Evolutionary conservation across 1,140 invertebrate genomes (phyloP).

Genomic region (Drosophila kikkawai): DNA sequence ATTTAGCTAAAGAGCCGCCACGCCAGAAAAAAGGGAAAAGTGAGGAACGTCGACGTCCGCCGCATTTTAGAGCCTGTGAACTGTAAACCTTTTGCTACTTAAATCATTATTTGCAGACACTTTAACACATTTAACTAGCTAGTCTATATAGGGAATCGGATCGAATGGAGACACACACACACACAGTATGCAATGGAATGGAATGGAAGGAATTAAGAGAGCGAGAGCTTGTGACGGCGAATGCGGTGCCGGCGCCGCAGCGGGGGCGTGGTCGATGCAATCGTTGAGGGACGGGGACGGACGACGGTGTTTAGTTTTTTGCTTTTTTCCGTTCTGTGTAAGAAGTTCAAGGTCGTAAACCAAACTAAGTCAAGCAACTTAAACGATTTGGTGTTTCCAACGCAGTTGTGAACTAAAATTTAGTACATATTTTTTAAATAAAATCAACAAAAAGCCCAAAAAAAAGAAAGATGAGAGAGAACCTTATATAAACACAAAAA

Average conservation of each 20-base stretch:
- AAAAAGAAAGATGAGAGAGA: slow-evolving; percentile 31
- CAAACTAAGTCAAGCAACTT: slow-evolving; percentile 78
- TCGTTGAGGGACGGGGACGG: slow-evolving; percentile 8
- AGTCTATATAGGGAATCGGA: slow-evolving; percentile 60
- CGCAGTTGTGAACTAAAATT: slow-evolving; percentile 81
- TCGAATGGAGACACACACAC: slow-evolving; percentile 16
- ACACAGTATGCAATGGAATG: slow-evolving; percentile 22
- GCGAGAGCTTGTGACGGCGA: slow-evolving; percentile 26
- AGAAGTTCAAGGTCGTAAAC: slow-evolving; percentile 69
- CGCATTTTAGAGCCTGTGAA: slow-evolving; percentile 45
- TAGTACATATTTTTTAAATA: slow-evolving; percentile 81
- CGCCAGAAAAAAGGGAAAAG: slow-evolving; percentile 2
- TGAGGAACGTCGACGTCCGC: slow-evolving; percentile 37
- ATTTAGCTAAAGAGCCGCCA: slow-evolving; percentile 32
- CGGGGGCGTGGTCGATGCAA: slow-evolving; percentile 38
- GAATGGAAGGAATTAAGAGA: slow-evolving; percentile 24
- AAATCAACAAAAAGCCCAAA: slow-evolving; percentile 59
- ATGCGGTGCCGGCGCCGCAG: slow-evolving; percentile 61
- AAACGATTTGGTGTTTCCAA: slow-evolving; percentile 81
- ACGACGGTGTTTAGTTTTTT: slow-evolving; percentile 8
- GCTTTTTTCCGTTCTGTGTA: slow-evolving; percentile 33
- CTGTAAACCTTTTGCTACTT: slow-evolving; percentile 45
- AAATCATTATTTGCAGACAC: slow-evolving; percentile 52
- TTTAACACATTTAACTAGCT: slow-evolving; percentile 63
- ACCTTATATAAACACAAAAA: slow-evolving; percentile 23